Conservation (phyloP, 2,113 vertebrate species). For the Xenotilapia flavipinnis region DNA sequence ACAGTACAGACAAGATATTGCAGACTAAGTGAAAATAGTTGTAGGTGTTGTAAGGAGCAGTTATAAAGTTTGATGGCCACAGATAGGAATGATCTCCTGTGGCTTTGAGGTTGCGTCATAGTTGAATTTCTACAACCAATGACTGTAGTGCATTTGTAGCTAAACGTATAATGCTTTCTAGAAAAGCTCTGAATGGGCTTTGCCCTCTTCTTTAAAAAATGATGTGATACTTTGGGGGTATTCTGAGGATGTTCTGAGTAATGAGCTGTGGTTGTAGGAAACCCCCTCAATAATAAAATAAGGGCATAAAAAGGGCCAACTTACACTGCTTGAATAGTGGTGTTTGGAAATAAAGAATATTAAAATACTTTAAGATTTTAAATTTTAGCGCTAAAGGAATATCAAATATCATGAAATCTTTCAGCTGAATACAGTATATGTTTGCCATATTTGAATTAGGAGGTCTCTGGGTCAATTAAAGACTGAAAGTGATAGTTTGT, state of each 20-base stretch:
- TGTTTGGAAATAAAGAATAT: neutral
- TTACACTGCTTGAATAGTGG: neutral
- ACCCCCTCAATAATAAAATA: neutral
- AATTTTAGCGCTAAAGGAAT: neutral
- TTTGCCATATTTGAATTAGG: neutral
- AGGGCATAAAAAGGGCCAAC: neutral
- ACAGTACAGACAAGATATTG: neutral
- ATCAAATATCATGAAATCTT: fast-evolving
- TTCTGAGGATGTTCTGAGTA: neutral
- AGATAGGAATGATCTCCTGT: neutral
- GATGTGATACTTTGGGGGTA: neutral
- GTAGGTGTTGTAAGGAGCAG: neutral
- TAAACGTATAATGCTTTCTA: neutral
- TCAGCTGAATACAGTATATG: neutral
- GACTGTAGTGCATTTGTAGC: neutral
- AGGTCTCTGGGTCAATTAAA: neutral
- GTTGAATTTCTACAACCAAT: neutral
- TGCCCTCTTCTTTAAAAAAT: neutral
- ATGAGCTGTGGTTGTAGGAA: neutral
- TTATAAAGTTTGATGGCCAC: neutral
- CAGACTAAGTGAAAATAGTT: neutral
- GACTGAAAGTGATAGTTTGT: neutral
- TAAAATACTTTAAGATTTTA: neutral
- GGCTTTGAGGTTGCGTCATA: neutral
- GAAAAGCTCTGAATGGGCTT: neutral